Percentiles rank a stretch among this genome's conserved stretches.
Conservation (phyloP, 2,888 invertebrate genomes). For the Beris morrisii region DNA sequence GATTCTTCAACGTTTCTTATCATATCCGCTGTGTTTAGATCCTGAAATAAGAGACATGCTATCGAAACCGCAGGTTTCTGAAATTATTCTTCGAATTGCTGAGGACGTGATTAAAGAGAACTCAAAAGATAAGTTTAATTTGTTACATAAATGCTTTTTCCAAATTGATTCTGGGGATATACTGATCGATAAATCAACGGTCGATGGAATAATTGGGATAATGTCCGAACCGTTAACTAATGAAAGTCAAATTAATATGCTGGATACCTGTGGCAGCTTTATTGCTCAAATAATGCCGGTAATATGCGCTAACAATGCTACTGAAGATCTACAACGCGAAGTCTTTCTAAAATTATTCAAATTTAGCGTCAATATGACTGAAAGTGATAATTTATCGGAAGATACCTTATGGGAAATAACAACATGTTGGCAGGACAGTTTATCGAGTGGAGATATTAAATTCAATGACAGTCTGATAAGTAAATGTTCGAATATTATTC, state of each 20-base stretch:
- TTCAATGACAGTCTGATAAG: constrained; percentile 45
- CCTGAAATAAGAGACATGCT: constrained; percentile 49
- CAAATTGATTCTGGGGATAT: constrained; percentile 53
- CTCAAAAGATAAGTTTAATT: constrained; percentile 49
- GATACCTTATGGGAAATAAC: constrained; percentile 62
- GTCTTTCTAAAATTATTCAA: constrained; percentile 58
- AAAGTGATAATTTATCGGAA: constrained; percentile 49
- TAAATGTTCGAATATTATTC: constrained; percentile 45
- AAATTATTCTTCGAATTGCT: constrained; percentile 48
- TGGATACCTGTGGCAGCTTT: constrained; percentile 60
- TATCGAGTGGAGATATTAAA: constrained; percentile 52
- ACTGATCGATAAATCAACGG: constrained; percentile 49
- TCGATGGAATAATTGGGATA: constrained; percentile 49
- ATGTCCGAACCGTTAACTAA: constrained; percentile 46
- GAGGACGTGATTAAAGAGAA: constrained; percentile 46
- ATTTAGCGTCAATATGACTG: constrained; percentile 54
- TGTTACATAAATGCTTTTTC: constrained; percentile 55
- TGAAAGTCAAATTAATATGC: constrained; percentile 44
- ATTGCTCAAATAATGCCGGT: constrained; percentile 60
- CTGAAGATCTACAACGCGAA: constrained; percentile 52
- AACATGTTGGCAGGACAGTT: constrained; percentile 62
- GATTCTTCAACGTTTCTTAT: constrained; percentile 51
- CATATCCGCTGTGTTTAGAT: constrained; percentile 53
- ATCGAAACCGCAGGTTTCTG: constrained; percentile 44
- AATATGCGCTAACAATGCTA: constrained; percentile 57